Base-by-base conservation (phyloP, 2,888 invertebrate genomes). In the Drosophila robusta region DNA sequence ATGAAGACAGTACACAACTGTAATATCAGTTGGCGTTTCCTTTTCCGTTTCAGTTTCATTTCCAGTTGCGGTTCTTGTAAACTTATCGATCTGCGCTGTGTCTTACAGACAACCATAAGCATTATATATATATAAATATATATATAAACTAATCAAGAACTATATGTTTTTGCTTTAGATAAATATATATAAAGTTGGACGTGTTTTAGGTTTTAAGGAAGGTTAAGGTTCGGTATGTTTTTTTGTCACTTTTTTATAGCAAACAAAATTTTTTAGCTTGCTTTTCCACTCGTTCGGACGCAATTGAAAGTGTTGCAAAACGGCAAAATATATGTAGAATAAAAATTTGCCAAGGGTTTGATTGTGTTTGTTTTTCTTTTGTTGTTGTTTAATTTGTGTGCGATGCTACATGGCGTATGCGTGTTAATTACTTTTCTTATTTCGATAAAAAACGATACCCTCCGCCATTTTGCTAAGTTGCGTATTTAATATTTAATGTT, bases 401-500 rank as follows among this genome's bases (percentile, higher is more conserved):
- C 66, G 45, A 64, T 69, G 79, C 67, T 45, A 57, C 60, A 49
- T 63, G 69, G 64, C 84, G 74, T 73, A 77, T 84, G 84, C 66
- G 74, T 79, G 58, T 49, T 78, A 66, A 70, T 74, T 64, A 26
- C 38, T 34, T 54, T 16, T 24, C 4, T 22, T 41, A 16, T 29
- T 47, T 29, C 44, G 18, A 39, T 29, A 34, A 45, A 18, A 61
- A 62, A 32, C 11, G 29, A 41, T 58, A 29, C 49, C 16, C 42
- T 29, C 26, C 32, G 58, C 49, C 63, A 54, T 46, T 61, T 39
- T 18, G 61, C 54, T 61, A 70, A 50, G 44, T 62, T 45, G 55
- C 56, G 38, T 65, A 44, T 57, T 26, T 57, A 44, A 22, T 46
- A 42, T 51, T 39, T 54, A 29, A 12, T 42, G 22, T 36, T 63